A percentile compares a stretch with the other conserved stretches of the same genome.
phyloP scores from a whole-genome alignment of 2,888 invertebrate species.

The Zhuqinia jingwanae region DNA sequence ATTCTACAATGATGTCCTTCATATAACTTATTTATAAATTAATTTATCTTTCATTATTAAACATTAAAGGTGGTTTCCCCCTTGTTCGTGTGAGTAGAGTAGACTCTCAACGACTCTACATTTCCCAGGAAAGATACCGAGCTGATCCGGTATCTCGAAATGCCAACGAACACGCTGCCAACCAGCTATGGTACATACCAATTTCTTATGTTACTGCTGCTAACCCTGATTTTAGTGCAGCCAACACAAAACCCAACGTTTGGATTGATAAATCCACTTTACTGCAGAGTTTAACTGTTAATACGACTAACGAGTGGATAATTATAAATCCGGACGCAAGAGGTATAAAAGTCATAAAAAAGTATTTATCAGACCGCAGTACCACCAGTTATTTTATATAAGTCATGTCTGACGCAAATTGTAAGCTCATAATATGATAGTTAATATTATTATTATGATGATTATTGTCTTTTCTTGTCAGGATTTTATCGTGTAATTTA shows the following conservation, averaged over 20 bases:
- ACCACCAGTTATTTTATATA: too few species aligned
- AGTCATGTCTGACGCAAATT: too few species aligned
- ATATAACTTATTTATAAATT: background rate
- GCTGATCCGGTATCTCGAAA: background rate
- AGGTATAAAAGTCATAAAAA: too few species aligned
- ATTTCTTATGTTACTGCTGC: constrained; percentile 62
- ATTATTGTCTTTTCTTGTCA: too few species aligned
- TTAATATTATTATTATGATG: too few species aligned
- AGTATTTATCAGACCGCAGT: too few species aligned
- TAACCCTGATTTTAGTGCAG: constrained; percentile 37
- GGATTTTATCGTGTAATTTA: constrained; percentile 73
- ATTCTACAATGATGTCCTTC: too few species aligned
- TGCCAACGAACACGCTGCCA: too few species aligned
- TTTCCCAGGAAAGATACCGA: constrained; percentile 65
- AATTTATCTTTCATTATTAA: too few species aligned
- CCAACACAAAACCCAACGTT: constrained; percentile 14
- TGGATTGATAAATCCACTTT: constrained; percentile 43
- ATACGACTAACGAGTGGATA: constrained; percentile 38
- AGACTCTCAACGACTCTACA: constrained; percentile 50
- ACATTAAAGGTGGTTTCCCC: constrained; percentile 44
- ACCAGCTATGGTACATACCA: constrained; percentile 67
- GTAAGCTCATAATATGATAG: too few species aligned
- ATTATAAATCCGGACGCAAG: constrained; percentile 75
- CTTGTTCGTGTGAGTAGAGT: constrained; percentile 51
- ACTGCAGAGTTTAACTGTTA: background rate